These are phyloP conservation scores for Protodeltote pygarga DNA, from an alignment of 2,888 invertebrate genomes.

Conservation along the genomic window DNA sequence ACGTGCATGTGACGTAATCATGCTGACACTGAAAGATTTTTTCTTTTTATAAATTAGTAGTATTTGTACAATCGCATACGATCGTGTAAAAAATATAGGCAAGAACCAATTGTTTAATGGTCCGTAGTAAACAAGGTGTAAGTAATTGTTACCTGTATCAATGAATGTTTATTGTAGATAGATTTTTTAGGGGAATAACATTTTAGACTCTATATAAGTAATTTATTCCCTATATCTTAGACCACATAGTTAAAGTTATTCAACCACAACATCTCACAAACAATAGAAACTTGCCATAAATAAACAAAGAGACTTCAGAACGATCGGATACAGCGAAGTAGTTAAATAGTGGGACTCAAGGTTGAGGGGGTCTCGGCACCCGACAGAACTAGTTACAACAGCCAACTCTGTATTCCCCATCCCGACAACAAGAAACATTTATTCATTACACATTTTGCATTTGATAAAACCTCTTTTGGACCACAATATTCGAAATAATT, in stretches of 20 bases:
- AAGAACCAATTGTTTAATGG: background rate
- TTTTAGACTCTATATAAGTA: too few species aligned
- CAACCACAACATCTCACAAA: constrained; percentile 4
- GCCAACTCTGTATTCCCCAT: background rate
- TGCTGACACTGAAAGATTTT: constrained; percentile 32
- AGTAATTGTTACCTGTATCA: too few species aligned
- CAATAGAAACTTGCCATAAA: constrained; percentile 17
- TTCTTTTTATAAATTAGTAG: too few species aligned
- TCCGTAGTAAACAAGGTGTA: background rate
- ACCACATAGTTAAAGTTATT: background rate
- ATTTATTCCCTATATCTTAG: too few species aligned
- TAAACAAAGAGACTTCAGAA: constrained; percentile 21
- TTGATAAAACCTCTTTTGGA: constrained; percentile 30
- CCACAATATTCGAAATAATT: too few species aligned
- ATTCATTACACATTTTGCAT: constrained; percentile 43
- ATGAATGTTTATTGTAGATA: too few species aligned
- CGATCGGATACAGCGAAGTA: constrained; percentile 35
- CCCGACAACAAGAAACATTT: constrained; percentile 8
- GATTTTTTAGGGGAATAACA: too few species aligned
- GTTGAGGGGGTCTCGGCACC: constrained; percentile 20
- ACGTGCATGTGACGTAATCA: constrained; percentile 47
- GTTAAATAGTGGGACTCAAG: constrained; percentile 32
- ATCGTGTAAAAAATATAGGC: constrained; percentile 4
- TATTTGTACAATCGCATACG: constrained; percentile 23
- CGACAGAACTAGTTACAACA: constrained; percentile 3